Conservation (phyloP, 2,113 vertebrate species). For the Prochilodus magdalenae region DNA sequence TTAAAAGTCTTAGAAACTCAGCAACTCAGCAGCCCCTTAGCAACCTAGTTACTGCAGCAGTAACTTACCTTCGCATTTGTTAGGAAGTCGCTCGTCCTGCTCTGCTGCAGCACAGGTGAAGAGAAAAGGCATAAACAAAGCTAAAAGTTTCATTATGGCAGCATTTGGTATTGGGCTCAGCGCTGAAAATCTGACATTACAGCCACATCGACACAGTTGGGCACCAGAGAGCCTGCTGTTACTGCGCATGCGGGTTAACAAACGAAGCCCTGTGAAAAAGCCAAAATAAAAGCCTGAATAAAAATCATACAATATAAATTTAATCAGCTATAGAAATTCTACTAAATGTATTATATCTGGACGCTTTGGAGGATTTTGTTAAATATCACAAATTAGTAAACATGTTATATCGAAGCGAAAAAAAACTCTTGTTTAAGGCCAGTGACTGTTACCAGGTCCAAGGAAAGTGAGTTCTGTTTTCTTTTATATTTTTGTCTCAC, state of each 20-base stretch:
- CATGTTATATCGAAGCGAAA: background rate
- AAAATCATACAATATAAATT: too few species aligned
- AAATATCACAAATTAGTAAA: background rate
- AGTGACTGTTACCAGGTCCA: too few species aligned
- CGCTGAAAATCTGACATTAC: background rate
- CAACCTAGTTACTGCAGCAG: background rate
- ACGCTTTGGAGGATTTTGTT: background rate
- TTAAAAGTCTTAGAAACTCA: background rate
- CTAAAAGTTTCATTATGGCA: constrained; percentile 55
- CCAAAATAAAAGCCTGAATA: background rate
- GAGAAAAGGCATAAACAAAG: constrained; percentile 54
- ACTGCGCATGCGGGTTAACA: constrained; percentile 64
- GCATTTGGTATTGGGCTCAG: background rate
- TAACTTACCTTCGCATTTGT: constrained; percentile 85
- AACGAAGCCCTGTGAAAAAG: background rate
- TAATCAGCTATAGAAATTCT: too few species aligned
- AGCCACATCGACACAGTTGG: constrained; percentile 70
- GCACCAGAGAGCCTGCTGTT: background rate
- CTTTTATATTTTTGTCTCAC: too few species aligned
- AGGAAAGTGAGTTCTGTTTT: too few species aligned
- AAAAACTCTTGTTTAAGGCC: background rate
- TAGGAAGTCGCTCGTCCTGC: constrained; percentile 80
- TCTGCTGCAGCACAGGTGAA: constrained; percentile 58
- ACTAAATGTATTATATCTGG: constrained; percentile 31
- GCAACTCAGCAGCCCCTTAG: too few species aligned